Evolutionary conservation across 2,113 vertebrate genomes (phyloP), one percentile per base, ranked within the genome.

Genomic region (Xiphophorus couchianus): DNA sequence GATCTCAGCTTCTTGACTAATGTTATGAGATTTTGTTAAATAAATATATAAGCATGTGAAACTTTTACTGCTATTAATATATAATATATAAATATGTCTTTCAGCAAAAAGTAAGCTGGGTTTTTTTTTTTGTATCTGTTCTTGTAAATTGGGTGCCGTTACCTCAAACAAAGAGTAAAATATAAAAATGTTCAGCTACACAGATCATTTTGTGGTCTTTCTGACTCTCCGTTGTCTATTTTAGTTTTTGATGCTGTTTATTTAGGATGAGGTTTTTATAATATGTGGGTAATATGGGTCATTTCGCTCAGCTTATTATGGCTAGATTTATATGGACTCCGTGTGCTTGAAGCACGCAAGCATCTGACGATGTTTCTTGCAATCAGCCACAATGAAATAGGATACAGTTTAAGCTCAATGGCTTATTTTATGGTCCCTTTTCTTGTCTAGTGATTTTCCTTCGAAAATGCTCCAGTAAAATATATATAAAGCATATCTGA

Each of bases 121-220:
- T 1, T 19, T 17, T 1, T 6, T 22, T 22, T 22, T 10, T 25
- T 54, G 30, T 58, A 30, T 65, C 68, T 22, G 14, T 75, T 76
- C 81, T 86, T 81, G 76, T 25, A 61, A 75, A 72, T 54, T 51
- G 81, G 77, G 76, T 82, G 76, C 73, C 76, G 51, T 51, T 70
- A 72, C 90, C 91, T 91, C 80, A 90, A 93, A 93, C 80, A 82
- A 70, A 72, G 70, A 73, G 71, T 68, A 66, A 81, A 88, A 42
- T 89, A 84, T 81, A 84, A 74, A 72, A 67, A 33, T 17, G 69
- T 80, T 54, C 28, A 44, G 71, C 67, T 86, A 83, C 67, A 85
- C 84, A 83, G 83, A 83, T 89, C 87, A 83, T 90, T n/a, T 86
- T 86, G 86, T 9, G 89, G 88, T 86, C 89, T 86, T 84, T 77